Conservation (phyloP, 1,140 invertebrate genomes). For the Pogonus chalceus region DNA sequence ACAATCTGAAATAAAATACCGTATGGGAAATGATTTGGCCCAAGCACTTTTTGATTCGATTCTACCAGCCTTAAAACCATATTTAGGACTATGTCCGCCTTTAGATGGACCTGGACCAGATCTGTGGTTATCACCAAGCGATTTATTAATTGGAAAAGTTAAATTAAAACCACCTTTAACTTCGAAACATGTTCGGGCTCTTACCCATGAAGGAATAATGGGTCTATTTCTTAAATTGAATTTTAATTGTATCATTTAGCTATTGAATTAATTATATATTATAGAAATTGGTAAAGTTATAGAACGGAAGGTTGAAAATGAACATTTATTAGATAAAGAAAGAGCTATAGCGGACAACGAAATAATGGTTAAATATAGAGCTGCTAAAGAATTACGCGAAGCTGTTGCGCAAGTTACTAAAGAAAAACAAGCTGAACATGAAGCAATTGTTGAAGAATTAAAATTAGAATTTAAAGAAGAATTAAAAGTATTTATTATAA, state of each 20-base stretch:
- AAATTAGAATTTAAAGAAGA: slow-evolving; percentile 23
- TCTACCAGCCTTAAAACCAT: slow-evolving; percentile 18
- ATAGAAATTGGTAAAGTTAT: slow-evolving; percentile 27
- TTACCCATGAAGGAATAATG: slow-evolving; percentile 36
- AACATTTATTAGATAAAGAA: slow-evolving; percentile 25
- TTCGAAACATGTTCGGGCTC: slow-evolving; percentile 29
- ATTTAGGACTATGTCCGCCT: slow-evolving; percentile 24
- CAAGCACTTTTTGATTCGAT: slow-evolving; percentile 25
- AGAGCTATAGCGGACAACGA: slow-evolving; percentile 24
- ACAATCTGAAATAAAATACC: slow-evolving; percentile 11
- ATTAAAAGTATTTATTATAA: slow-evolving; percentile 11
- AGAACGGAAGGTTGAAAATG: slow-evolving; percentile 24
- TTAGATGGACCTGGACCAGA: slow-evolving; percentile 24
- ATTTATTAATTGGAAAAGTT: slow-evolving; percentile 30
- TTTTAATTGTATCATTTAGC: slow-evolving; percentile 11
- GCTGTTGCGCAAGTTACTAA: slow-evolving; percentile 15
- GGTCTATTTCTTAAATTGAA: slow-evolving; percentile 19
- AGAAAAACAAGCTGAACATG: slow-evolving; percentile 19
- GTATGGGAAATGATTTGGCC: slow-evolving; percentile 21
- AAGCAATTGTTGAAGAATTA: slow-evolving; percentile 22
- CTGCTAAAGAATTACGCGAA: slow-evolving; percentile 24
- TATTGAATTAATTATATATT: slow-evolving; percentile 13
- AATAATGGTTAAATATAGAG: slow-evolving; percentile 20
- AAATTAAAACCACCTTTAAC: slow-evolving; percentile 27
- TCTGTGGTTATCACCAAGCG: slow-evolving; percentile 33